These are phyloP conservation scores for Mormyrus hasselquistii DNA, from an alignment of 2,797 vertebrate species.

Conservation along the genomic window DNA sequence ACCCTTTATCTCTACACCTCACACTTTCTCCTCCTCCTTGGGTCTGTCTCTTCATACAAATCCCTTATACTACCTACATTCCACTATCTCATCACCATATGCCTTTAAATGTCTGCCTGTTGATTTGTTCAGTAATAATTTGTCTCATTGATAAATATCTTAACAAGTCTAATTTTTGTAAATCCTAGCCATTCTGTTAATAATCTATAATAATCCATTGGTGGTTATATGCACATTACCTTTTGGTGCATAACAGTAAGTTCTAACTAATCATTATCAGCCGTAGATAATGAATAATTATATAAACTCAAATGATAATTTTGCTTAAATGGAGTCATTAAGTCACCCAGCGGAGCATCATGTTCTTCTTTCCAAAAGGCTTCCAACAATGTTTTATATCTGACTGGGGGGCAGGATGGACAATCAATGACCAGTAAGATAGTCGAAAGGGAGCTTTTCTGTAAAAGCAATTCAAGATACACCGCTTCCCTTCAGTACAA, in stretches of 20 bases:
- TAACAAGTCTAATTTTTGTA: not conserved
- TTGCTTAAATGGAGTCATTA: not conserved
- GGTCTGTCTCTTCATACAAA: not conserved
- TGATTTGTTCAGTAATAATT: not conserved
- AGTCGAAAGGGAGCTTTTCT: not conserved
- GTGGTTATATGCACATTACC: not conserved
- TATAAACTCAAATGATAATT: not conserved
- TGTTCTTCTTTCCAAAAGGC: not conserved
- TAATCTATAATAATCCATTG: not conserved
- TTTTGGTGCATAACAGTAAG: not conserved
- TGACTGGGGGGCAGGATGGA: not conserved
- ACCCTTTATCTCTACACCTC: not conserved
- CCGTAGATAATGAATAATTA: not conserved
- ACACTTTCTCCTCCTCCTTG: not conserved
- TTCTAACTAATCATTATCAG: not conserved
- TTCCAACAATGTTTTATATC: not conserved
- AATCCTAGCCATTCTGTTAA: not conserved
- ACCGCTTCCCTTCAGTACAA: not conserved
- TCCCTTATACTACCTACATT: not conserved
- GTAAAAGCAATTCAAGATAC: not conserved
- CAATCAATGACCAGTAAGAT: not conserved
- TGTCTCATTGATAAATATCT: not conserved
- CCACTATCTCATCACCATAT: not conserved
- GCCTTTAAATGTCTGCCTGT: not conserved
- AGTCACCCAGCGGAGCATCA: not conserved